A percentile compares a stretch with the other conserved stretches of the same genome.
Conservation (phyloP, 2,113 vertebrate genomes). For the Ancistrus triradiatus region DNA sequence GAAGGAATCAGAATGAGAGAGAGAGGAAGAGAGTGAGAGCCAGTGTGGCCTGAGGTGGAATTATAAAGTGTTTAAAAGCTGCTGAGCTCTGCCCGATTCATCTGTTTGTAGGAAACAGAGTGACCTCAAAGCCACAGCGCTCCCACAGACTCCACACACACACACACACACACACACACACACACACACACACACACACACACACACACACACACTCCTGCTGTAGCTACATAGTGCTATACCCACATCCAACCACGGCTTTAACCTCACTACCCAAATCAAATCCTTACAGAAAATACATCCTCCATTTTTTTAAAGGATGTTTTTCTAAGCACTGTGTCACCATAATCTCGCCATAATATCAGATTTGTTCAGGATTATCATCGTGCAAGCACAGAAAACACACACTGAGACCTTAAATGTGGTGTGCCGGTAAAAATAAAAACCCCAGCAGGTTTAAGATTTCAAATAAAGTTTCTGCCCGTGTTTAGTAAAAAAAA, state of each 20-base stretch:
- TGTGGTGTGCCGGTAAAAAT: too few relatives aligned
- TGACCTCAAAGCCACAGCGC: constrained; percentile 19
- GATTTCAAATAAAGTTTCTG: too few relatives aligned
- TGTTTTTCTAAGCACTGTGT: too few relatives aligned
- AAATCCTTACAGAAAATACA: too few relatives aligned
- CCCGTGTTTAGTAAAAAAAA: too few relatives aligned
- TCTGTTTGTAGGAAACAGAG: constrained; percentile 18
- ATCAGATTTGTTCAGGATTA: too few relatives aligned
- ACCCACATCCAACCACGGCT: not conserved
- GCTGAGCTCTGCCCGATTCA: constrained; percentile 23
- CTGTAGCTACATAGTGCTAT: not conserved
- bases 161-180: constrained; percentile 25
- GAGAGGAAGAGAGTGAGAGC: not conserved
- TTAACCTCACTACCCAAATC: not conserved
- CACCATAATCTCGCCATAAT: too few relatives aligned
- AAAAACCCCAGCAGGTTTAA: too few relatives aligned
- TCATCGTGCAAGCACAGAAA: too few relatives aligned
- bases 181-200: constrained; percentile 20
- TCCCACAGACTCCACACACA: constrained; percentile 17
- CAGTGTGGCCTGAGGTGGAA: constrained; percentile 10
- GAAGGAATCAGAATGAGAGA: not conserved
- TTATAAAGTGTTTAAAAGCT: constrained; percentile 31
- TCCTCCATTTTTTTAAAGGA: too few relatives aligned
- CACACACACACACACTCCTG: not conserved
- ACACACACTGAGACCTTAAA: too few relatives aligned